Evolutionary conservation across 2,888 invertebrate species (phyloP).

Genomic region (Prostheceraeus crozeri): DNA sequence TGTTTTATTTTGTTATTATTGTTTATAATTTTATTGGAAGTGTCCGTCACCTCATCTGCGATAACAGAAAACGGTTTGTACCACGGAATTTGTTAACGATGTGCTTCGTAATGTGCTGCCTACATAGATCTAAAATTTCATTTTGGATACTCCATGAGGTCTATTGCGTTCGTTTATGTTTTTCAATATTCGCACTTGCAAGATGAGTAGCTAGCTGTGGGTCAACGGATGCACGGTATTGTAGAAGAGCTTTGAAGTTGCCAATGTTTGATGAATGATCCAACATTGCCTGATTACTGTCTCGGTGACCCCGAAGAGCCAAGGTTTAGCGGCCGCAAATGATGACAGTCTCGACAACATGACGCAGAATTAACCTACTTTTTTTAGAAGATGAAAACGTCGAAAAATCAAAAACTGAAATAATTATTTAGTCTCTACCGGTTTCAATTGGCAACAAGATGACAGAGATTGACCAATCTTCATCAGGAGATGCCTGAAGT

Average conservation of each 20-base stretch:
- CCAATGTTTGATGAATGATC: neutral
- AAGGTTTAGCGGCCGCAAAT: neutral
- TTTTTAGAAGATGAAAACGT: too few species aligned
- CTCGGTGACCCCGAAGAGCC: neutral
- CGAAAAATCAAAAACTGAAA: too few species aligned
- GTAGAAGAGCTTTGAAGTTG: neutral
- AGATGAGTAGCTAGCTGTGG: neutral
- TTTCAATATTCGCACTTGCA: constrained; percentile 1
- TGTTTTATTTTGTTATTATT: too few species aligned
- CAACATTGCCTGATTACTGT: constrained; percentile 2
- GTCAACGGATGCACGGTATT: neutral
- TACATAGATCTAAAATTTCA: neutral
- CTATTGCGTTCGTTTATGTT: neutral
- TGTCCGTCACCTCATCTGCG: neutral
- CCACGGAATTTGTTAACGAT: constrained; percentile 4
- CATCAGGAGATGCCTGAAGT: too few species aligned
- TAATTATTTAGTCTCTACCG: too few species aligned
- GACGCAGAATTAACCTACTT: constrained; percentile 6
- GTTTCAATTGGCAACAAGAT: too few species aligned
- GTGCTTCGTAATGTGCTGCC: constrained; percentile 6
- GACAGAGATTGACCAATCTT: too few species aligned
- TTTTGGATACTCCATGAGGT: constrained; percentile 5
- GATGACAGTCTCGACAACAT: constrained; percentile 12
- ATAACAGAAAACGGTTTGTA: constrained; percentile 9
- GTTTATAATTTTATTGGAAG: constrained; percentile 5